Evolutionary conservation across 2,888 invertebrate species (phyloP).

Genomic region (Orthosia cruda): DNA sequence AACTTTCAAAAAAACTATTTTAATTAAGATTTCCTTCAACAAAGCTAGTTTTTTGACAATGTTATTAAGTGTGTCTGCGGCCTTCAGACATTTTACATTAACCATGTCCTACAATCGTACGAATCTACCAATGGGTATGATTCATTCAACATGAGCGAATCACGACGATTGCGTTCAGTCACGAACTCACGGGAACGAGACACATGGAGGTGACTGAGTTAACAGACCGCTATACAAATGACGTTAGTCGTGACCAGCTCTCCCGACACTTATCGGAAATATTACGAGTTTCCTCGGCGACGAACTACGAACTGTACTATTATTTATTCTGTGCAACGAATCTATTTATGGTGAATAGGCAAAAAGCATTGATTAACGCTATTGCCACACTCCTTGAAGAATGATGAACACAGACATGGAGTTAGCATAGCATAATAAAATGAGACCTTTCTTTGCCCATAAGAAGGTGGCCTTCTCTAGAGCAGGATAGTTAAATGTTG

Average conservation of each 20-base stretch:
- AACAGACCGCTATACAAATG: too few relatives aligned
- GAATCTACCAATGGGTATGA: slow-evolving; percentile 15
- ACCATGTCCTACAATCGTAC: neutral
- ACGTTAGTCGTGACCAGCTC: too few relatives aligned
- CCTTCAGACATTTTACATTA: neutral
- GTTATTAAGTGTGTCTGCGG: neutral
- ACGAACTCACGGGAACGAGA: slow-evolving; percentile 14
- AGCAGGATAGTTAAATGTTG: neutral
- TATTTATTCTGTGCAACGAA: too few relatives aligned
- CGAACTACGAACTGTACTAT: too few relatives aligned
- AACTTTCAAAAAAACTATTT: neutral
- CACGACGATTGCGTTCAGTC: slow-evolving; percentile 37
- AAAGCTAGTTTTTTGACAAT: neutral
- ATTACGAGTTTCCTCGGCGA: too few relatives aligned
- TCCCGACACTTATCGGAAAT: too few relatives aligned
- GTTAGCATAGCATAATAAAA: neutral
- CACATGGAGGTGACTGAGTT: neutral
- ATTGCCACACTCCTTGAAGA: neutral
- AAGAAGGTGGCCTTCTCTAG: too few relatives aligned
- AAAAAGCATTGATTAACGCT: neutral
- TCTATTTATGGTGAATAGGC: too few relatives aligned
- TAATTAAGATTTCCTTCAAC: neutral
- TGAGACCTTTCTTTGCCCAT: too few relatives aligned
- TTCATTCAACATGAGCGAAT: slow-evolving; percentile 41
- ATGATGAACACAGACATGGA: too few relatives aligned